Evolutionary conservation across 2,113 vertebrate species (phyloP).

Genomic region (Anhinga rufa): DNA sequence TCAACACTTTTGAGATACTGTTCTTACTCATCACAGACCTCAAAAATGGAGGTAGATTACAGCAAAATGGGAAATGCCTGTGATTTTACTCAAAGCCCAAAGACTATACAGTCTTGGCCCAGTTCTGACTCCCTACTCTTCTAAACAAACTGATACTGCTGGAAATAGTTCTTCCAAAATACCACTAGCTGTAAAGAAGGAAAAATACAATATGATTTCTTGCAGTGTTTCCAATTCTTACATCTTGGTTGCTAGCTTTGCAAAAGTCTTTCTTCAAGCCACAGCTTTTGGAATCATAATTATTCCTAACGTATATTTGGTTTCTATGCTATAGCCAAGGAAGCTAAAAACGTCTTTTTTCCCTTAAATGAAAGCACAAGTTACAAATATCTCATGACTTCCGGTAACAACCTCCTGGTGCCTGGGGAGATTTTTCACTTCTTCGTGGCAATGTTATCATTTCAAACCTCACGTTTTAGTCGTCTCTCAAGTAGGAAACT

Average conservation of each 20-base stretch:
- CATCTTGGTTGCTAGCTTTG: background rate
- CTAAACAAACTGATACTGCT: background rate
- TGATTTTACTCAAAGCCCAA: background rate
- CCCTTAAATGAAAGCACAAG: background rate
- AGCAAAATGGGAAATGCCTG: background rate
- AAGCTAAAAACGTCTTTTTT: background rate
- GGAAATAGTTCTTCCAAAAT: background rate
- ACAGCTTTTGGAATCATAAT: background rate
- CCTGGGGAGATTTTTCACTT: background rate
- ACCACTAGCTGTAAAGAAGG: background rate
- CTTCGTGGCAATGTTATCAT: background rate
- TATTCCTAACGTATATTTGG: background rate
- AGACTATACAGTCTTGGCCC: background rate
- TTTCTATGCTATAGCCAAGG: background rate
- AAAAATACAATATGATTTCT: background rate
- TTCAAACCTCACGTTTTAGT: background rate
- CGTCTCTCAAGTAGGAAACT: background rate
- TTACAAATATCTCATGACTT: background rate
- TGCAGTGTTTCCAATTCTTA: background rate
- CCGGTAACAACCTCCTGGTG: background rate
- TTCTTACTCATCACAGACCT: background rate
- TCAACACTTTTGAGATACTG: background rate
- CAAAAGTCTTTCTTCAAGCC: background rate
- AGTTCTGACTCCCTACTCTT: background rate
- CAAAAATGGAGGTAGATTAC: background rate